Evolutionary conservation across 1,140 invertebrate genomes (phyloP), one percentile per base, ranked within the genome.

Genomic region (Chrysomallon squamiferum): DNA sequence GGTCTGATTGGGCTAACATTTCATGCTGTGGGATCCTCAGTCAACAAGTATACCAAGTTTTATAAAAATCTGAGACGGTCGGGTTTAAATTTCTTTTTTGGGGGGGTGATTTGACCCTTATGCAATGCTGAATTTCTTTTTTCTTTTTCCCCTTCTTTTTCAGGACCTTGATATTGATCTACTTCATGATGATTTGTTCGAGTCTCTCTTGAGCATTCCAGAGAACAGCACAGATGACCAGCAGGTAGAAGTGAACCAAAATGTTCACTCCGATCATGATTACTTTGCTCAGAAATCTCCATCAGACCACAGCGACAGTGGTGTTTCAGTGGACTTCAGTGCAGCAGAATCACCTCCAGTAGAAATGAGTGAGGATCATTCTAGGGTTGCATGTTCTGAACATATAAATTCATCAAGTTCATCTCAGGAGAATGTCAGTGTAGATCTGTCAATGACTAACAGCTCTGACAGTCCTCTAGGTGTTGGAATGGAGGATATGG

Each of bases 241-340:
- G 22, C 50, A 54, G 29, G 29, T 27, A 18, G 22, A 20, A 2
- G 9, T 30, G 25, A 25, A 54, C 22, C 22, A 30, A 2, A 65
- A 74, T 30, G 62, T 65, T 22, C 65, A 65, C 47, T 70, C 65
- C 18, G 77, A 79, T 49, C 75, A 77, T 62, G 77, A 79, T 62
- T 77, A 77, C 72, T 74, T 63, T 41, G 68, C 71, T 22, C 75
- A 79, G 30, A 71, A 66, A 56, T 79, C 77, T 11, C 77, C 77
- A 15, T 54, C 62, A 20, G 49, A 67, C 13, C 54, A 67, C 54
- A 79, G 77, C 65, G 77, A 79, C 66, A 79, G 77, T 64, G 77
- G 77, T 25, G 71, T 79, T 22, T 79, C 76, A 1, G 22, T 78
- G 59, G 72, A 75, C 47, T 78, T 73, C 15, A 63, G 63, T 7